Evolutionary conservation across 2,888 invertebrate species (phyloP), one percentile per base, ranked within the genome.

Genomic region (Pantelozetes paolii): DNA sequence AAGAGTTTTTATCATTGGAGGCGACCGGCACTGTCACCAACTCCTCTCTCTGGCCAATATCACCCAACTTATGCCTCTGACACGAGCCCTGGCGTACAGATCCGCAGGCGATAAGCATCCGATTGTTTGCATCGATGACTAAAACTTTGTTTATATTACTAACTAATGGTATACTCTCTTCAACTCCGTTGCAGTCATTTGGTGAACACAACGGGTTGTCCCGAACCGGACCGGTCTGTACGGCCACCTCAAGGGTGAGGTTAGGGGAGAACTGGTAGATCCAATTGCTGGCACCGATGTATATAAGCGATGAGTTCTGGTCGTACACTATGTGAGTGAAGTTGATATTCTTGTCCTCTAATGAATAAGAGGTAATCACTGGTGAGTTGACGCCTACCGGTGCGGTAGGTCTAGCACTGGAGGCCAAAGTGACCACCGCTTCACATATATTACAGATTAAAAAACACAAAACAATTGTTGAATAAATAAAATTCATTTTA

Each of bases 1-100:
- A 94, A 0, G 94, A 92, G 77, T 87, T 86, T 76, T 91, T 90
- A 81, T 94, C 93, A 82, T 96, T 96, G 1, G 95, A 94, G 0
- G 94, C 95, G 62, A 96, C 89, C 79, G 92, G 90, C 74, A 88
- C 87, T 1, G 91, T 88, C 75, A 92, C 86, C 80, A 91, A 91
- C 77, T 90, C 88, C 0, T 91, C 88, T 74, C 87, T 86, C 45
- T 87, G 85, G 75, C 90, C 88, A 78, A 95, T 88, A 82, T 92
- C 90, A 72, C 87, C 87, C 80, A 93, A 84, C 81, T 89, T 89
- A 83, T 91, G 93, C 81, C 92, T 90, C 80, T 88, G 88, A 83
- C 95, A 95, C 72, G 94, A 90, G 72, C 95, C 94, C 84, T 95
- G 94, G 71, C 89, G 87, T 73, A 94, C 85, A 62, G 94, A 93